Evolutionary conservation across 2,113 vertebrate genomes (phyloP).

Genomic region (Etheostoma spectabile): DNA sequence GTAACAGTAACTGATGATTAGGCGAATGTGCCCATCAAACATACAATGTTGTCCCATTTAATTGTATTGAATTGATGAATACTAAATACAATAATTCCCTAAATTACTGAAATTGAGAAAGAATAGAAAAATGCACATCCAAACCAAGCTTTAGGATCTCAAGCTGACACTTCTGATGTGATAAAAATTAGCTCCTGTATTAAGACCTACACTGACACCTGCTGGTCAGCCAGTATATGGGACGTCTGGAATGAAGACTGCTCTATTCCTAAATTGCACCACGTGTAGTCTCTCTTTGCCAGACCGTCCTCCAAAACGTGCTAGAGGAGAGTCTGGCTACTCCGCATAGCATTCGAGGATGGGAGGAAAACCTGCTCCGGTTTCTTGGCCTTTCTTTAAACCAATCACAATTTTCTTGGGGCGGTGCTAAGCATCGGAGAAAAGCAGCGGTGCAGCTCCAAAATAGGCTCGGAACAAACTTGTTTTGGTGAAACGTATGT

Average conservation of each 20-base stretch:
- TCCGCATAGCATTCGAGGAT: no score
- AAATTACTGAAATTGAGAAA: background rate
- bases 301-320: no score
- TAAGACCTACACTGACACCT: constrained; percentile 69
- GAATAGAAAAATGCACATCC: background rate
- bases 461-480: no score
- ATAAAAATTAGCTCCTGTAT: background rate
- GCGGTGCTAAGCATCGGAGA: no score
- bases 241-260: background rate
- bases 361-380: no score
- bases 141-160: background rate
- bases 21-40: background rate
- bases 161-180: background rate
- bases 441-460: no score
- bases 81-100: background rate
- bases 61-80: background rate
- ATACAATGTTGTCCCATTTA: background rate
- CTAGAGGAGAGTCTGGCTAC: no score
- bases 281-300: background rate
- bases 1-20: background rate
- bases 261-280: background rate
- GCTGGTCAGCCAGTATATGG: constrained; percentile 47
- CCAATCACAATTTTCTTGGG: no score
- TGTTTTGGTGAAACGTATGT: no score
- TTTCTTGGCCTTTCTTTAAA: no score